These are phyloP conservation scores for Xerus rutilus DNA, from an alignment of 2,797 vertebrate genomes.

Conservation along the genomic window DNA sequence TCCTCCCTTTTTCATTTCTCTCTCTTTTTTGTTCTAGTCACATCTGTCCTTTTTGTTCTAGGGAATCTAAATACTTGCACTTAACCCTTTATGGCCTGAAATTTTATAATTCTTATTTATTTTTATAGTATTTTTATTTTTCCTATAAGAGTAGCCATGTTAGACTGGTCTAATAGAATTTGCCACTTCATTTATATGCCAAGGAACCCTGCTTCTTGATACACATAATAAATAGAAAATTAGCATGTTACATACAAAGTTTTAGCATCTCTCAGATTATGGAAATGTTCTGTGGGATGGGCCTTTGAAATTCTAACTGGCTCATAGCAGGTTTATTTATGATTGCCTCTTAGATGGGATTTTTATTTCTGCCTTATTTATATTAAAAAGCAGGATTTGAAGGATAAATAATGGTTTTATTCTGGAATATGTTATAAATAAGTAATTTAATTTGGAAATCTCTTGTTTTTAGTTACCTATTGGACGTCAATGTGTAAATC, in stretches of 20 bases:
- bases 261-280: background rate
- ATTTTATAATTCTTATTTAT: background rate
- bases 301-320: slow-evolving; percentile 40
- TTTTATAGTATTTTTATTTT: background rate
- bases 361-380: slow-evolving; percentile 62
- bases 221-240: background rate
- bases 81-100: background rate
- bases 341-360: slow-evolving; percentile 19
- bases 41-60: background rate
- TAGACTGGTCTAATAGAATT: slow-evolving; percentile 32
- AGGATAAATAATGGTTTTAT: slow-evolving; percentile 36
- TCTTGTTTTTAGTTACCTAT: slow-evolving; percentile 92
- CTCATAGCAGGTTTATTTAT: background rate
- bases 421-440: slow-evolving; percentile 17
- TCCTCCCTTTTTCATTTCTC: no score
- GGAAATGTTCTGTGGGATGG: background rate
- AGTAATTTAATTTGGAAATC: slow-evolving; percentile 68
- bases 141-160: background rate
- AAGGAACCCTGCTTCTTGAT: background rate
- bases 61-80: slow-evolving; percentile 12
- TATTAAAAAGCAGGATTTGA: slow-evolving; percentile 35
- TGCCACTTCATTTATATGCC: background rate
- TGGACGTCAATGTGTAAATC: slow-evolving; percentile 97
- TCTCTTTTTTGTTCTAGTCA: background rate
- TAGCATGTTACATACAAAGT: background rate